Evolutionary conservation across 2,113 vertebrate species (phyloP), one percentile per base, ranked within the genome.

Genomic region (Forbesichthys agassizii): DNA sequence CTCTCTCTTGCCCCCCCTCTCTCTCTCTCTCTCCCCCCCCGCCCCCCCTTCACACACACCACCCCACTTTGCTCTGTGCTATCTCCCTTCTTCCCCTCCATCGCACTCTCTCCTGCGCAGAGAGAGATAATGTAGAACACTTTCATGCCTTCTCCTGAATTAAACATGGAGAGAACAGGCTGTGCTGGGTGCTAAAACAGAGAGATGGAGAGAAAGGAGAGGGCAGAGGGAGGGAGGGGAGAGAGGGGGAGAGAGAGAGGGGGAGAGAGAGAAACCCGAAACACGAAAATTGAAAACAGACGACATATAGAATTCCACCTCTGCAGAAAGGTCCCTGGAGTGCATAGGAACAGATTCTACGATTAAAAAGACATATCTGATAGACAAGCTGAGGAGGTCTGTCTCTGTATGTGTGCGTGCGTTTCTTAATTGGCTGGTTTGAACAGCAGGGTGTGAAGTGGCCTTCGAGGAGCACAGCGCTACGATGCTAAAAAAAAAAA

Each of bases 141-240:
- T 90, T 86, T 84, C 74, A 86, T 84, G 85, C 75, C 75, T 76
- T 77, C 75, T 85, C 68, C 84, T 87, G 88, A 89, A 89, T 89
- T 85, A 89, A 90, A 90, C 83, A 89, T 90, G 64, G 74, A 64
- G 70, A 48, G 82, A 87, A 77, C 80, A 84, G 78, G 79, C 80
- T 79, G 80, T 77, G 16, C 79, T 27, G 61, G 75, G 55, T 46
- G 82, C 82, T 66, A 53, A 69, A 71, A 73, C 68, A 5, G 12
- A 33, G 63, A 64, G 63, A 63, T 46, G 11, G 79, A 71, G 66
- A 71, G 56, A 66, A 42, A 78, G 66, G 20, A 20, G 27, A 27
- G 27, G 2, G 27, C 27, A 74, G 36, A 47, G 5, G 6, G 33
- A 16, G 20, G n/a, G 59, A 61, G 59, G 47, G 42, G 56, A 33